These are phyloP conservation scores for Vollenhovia emeryi DNA, from an alignment of 1,140 invertebrate genomes.

Conservation along the genomic window DNA sequence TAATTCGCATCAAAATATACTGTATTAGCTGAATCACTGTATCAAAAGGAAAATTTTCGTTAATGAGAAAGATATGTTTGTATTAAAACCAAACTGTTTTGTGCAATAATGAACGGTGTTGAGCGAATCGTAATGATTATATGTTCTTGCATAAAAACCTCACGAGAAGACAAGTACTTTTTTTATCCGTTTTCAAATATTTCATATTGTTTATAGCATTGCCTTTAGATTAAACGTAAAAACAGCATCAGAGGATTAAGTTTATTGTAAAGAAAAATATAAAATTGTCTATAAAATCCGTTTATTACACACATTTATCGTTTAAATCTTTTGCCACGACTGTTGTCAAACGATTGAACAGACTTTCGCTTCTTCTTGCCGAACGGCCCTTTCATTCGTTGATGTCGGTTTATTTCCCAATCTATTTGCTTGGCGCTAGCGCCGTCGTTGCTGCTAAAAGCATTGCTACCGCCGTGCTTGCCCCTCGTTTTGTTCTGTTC, in stretches of 20 bases:
- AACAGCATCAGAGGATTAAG: not conserved
- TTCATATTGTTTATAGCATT: not conserved
- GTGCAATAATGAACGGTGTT: not conserved
- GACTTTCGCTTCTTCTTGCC: constrained; percentile 67
- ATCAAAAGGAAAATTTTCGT: not conserved
- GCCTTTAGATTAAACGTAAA: not conserved
- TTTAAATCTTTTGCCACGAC: constrained; percentile 72
- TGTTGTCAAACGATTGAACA: constrained; percentile 54
- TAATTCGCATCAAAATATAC: not conserved
- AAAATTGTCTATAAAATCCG: constrained; percentile 17
- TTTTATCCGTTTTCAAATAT: not conserved
- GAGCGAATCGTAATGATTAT: not conserved
- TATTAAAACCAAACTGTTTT: not conserved
- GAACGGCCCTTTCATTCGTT: constrained; percentile 72
- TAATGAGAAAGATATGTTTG: no score
- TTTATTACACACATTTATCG: constrained; percentile 28
- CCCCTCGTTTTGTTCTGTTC: constrained; percentile 87
- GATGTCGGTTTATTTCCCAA: constrained; percentile 88
- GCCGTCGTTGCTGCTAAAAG: constrained; percentile 88
- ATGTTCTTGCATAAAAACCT: not conserved
- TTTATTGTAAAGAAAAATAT: constrained; percentile 23
- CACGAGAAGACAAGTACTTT: not conserved
- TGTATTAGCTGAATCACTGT: not conserved
- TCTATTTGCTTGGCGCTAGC: constrained; percentile 88
- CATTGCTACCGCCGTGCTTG: constrained; percentile 88